These are phyloP conservation scores for Coregonus ussuriensis DNA, from an alignment of 2,797 vertebrate genomes.

Conservation along the genomic window DNA sequence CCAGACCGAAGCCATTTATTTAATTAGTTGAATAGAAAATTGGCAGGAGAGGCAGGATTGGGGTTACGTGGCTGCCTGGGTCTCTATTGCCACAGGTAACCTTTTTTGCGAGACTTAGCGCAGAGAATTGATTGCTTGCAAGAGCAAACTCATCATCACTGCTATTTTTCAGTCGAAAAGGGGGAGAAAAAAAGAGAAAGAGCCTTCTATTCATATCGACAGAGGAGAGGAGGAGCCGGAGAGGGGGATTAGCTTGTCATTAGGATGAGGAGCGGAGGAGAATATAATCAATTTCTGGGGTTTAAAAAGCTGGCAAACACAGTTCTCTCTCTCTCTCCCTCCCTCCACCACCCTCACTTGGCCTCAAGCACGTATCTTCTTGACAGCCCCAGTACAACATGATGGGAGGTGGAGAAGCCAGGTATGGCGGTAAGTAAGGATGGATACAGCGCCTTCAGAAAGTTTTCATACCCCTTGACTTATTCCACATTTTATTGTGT, in stretches of 20 bases:
- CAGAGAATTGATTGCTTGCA: constrained; percentile 69
- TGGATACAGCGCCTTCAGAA: no score
- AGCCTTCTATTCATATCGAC: constrained; percentile 40
- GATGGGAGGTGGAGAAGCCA: constrained; percentile 5
- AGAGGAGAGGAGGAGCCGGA: constrained; percentile 50
- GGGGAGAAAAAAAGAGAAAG: constrained; percentile 44
- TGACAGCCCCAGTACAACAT: constrained; percentile 19
- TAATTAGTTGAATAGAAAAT: constrained; percentile 63
- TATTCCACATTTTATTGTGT: no score
- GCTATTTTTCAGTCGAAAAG: constrained; percentile 63
- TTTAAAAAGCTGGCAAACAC: constrained; percentile 67
- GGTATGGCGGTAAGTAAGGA: not conserved
- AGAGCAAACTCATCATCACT: constrained; percentile 69
- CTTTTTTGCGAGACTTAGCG: constrained; percentile 57
- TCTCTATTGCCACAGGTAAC: constrained; percentile 70
- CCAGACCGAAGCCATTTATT: constrained; percentile 55
- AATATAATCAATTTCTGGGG: constrained; percentile 67
- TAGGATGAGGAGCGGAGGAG: constrained; percentile 62
- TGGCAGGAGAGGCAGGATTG: constrained; percentile 40
- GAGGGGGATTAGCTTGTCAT: constrained; percentile 62
- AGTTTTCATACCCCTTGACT: no score
- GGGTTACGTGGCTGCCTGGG: constrained; percentile 52
- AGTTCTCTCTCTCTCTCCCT: constrained; percentile 39
- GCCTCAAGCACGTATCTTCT: constrained; percentile 30
- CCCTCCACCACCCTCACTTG: not conserved